A percentile compares a stretch with the other conserved stretches of the same genome.
Conservation (phyloP, 2,113 vertebrate species). For the Herpailurus yagouaroundi region DNA sequence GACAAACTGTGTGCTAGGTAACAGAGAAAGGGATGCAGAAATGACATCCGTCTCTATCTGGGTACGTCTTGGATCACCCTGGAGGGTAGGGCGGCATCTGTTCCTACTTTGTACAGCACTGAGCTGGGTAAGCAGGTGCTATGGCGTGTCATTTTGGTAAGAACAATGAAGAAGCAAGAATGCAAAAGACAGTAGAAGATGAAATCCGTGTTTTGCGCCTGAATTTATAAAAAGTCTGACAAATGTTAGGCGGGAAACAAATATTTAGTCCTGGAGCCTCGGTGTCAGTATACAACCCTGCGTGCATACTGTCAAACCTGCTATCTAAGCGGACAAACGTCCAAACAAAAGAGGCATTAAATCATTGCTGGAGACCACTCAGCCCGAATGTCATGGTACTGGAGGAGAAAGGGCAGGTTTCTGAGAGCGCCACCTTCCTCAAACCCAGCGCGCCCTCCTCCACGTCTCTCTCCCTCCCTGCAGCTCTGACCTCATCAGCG, state of each 20-base stretch:
- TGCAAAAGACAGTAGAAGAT: neutral
- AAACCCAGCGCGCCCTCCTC: neutral
- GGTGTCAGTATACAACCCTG: neutral
- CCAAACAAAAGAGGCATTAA: neutral
- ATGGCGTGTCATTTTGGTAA: neutral
- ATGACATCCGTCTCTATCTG: neutral
- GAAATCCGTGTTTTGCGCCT: neutral
- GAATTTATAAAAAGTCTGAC: neutral
- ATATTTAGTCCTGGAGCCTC: neutral
- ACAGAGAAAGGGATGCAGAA: neutral
- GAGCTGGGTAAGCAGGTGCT: neutral
- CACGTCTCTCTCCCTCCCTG: neutral
- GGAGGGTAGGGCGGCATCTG: neutral
- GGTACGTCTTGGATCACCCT: neutral
- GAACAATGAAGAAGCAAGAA: constrained; percentile 24
- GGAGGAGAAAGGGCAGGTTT: neutral
- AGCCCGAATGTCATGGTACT: neutral
- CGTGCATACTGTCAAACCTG: neutral
- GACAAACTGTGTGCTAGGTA: neutral
- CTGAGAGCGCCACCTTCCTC: neutral
- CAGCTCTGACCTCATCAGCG: neutral
- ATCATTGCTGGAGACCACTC: neutral
- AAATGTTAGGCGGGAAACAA: neutral
- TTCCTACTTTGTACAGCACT: neutral
- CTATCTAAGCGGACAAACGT: neutral